These are phyloP conservation scores for Clanis bilineata DNA, from an alignment of 2,888 invertebrate genomes.

Conservation along the genomic window DNA sequence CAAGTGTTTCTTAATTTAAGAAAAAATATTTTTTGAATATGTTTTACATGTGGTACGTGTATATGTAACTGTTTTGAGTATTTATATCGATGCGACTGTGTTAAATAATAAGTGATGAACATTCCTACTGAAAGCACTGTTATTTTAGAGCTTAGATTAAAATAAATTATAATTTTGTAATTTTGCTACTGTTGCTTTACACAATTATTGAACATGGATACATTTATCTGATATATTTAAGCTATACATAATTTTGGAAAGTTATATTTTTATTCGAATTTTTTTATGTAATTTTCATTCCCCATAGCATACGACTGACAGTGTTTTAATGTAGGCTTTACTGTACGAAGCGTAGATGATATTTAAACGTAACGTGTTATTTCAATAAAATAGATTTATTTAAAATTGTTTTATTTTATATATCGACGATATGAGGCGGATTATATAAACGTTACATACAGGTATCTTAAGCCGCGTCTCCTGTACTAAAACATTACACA, in stretches of 20 bases:
- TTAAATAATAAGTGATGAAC: constrained; percentile 22
- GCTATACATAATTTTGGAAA: too few relatives aligned
- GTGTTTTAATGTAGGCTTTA: neutral
- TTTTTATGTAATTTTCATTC: too few relatives aligned
- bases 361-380: neutral
- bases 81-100: neutral
- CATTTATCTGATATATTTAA: too few relatives aligned
- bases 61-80: neutral
- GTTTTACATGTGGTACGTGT: neutral
- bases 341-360: neutral
- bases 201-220: neutral
- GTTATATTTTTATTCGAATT: too few relatives aligned
- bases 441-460: too few relatives aligned
- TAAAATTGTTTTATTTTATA: too few relatives aligned
- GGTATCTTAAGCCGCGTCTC: too few relatives aligned
- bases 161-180: neutral
- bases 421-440: too few relatives aligned
- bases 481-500: too few relatives aligned
- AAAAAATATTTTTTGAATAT: constrained; percentile 1
- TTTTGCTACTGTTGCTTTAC: constrained; percentile 7
- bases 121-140: constrained; percentile 5
- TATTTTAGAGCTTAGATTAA: neutral
- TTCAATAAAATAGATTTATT: neutral
- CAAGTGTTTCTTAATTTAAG: neutral
- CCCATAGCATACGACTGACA: neutral